Evolutionary conservation across 2,888 invertebrate genomes (phyloP).

Genomic region (Leptopterna dolabrata): DNA sequence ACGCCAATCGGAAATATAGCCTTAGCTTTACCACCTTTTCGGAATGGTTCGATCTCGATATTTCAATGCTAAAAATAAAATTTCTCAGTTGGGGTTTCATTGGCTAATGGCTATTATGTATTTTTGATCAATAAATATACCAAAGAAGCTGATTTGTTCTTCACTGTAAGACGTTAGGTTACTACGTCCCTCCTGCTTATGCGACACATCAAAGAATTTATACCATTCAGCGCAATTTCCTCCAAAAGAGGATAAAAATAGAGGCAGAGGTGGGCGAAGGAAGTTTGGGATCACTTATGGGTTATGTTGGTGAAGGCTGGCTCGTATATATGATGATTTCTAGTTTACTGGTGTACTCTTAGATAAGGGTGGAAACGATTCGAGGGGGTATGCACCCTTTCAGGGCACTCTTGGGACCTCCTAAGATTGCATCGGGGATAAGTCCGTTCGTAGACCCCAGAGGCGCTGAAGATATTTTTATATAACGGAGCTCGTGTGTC

Average conservation of each 20-base stretch:
- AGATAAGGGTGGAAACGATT: conserved; percentile 48
- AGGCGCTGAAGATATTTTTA: conserved; percentile 29
- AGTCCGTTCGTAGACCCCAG: conserved; percentile 10
- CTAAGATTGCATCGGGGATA: conserved; percentile 48
- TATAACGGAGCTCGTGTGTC: neutral
- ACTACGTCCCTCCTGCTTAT: conserved; percentile 20
- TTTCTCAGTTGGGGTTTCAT: too few species aligned
- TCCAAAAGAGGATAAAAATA: conserved; percentile 1
- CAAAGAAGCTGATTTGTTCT: neutral
- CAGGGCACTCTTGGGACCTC: conserved; percentile 42
- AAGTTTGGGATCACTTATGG: conserved; percentile 34
- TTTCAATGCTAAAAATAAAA: too few species aligned
- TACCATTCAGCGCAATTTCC: conserved; percentile 39
- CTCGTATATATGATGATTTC: conserved; percentile 52
- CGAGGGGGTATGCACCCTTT: conserved; percentile 40
- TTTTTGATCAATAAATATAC: too few species aligned
- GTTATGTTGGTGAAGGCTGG: conserved; percentile 45
- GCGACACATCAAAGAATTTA: conserved; percentile 41
- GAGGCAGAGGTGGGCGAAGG: conserved; percentile 13
- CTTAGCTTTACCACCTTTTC: too few species aligned
- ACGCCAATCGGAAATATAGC: too few species aligned
- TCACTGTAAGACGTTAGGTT: neutral
- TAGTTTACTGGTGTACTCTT: conserved; percentile 45
- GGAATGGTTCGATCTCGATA: too few species aligned
- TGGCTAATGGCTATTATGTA: too few species aligned